Base-by-base conservation (phyloP, 2,888 invertebrate species). In the Drosophila mulleri region DNA sequence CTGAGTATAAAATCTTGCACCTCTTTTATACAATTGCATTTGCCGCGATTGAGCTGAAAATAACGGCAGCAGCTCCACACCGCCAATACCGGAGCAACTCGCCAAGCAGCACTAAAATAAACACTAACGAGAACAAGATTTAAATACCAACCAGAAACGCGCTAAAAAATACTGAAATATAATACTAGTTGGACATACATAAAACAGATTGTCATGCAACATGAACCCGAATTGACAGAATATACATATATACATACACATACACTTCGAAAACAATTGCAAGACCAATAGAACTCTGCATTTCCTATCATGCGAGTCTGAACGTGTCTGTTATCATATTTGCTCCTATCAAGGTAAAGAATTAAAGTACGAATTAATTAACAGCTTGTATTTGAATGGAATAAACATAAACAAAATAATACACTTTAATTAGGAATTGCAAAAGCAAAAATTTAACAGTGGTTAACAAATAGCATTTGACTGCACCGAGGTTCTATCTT, bases 371-470 rank as follows among this genome's bases (percentile, higher is more conserved):
- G n/a, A 6, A 11, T 2, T 42, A 57, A 63, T 45, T 56, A 73
- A 77, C 50, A 75, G 50, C 18, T 32, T 76, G 52, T 70, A 63
- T 79, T 79, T 60, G 20, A 45, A 57, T 14, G 39, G 44, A 66
- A 45, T 42, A 61, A 70, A 79, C 70, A 79, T 63, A 63, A 75
- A 69, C 78, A 78, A 74, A 65, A 57, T 45, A 61, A 32, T 18
- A 61, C 41, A 73, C 44, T 54, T 35, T 56, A 18, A n/a, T 42
- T 62, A 20, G 47, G 20, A 70, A 56, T 57, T 37, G 54, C 41
- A 5, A 39, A 20, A 42, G 44, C 48, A 39, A 48, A 48, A 23
- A 64, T 23, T 39, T 47, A 44, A n/a, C 11, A 37, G 32, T 37
- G 20, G 44, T 39, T 58, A 61, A 63, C 59, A 75, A 54, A 71